A percentile compares a stretch with the other conserved stretches of the same genome.
phyloP scores from a whole-genome alignment of 2,113 vertebrate species.

The Ochotona curzoniae region DNA sequence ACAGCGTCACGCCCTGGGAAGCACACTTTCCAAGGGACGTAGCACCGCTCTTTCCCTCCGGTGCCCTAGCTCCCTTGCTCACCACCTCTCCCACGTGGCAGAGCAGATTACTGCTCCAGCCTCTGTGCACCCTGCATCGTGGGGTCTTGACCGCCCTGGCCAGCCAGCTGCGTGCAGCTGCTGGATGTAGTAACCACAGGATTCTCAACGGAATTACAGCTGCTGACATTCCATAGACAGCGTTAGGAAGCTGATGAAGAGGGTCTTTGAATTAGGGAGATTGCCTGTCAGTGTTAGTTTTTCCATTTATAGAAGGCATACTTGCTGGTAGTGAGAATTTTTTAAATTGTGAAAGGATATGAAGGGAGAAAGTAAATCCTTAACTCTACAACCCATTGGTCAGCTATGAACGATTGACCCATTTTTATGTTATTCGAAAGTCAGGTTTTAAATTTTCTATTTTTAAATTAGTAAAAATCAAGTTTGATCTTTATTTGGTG shows the following conservation, averaged over 20 bases:
- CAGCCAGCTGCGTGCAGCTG: background rate
- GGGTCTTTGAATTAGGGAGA: background rate
- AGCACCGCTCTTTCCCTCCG: background rate
- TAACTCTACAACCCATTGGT: background rate
- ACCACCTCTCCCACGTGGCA: background rate
- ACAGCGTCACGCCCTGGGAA: background rate
- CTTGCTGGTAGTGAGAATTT: background rate
- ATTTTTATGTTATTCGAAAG: background rate
- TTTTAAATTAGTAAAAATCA: background rate
- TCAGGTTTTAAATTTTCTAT: background rate
- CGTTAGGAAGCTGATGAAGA: background rate
- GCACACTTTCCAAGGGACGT: background rate
- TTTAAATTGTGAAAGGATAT: background rate
- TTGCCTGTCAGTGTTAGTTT: background rate
- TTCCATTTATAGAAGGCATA: background rate
- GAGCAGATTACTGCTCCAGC: background rate
- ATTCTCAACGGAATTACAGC: background rate
- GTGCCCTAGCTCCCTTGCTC: background rate
- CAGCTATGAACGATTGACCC: background rate
- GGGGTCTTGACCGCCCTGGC: background rate
- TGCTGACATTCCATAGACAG: background rate
- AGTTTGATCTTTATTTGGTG: constrained; percentile 12
- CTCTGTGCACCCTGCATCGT: background rate
- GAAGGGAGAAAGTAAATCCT: background rate
- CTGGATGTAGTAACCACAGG: background rate